Evolutionary conservation across 2,113 vertebrate genomes (phyloP).

Genomic region (Pelusios castaneus): DNA sequence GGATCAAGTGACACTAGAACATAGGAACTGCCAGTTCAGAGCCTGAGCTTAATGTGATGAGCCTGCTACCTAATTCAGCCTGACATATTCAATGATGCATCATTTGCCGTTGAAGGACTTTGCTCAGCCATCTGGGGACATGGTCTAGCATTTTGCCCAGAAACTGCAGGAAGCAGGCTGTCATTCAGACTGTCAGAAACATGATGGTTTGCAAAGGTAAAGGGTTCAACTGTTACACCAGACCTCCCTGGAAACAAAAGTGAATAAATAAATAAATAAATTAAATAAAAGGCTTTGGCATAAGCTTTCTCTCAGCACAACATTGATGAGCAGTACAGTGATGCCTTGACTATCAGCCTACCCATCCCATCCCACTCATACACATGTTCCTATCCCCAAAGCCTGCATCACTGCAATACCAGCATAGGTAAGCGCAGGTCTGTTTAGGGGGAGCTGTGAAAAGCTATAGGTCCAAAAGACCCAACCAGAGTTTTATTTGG

Average conservation of each 20-base stretch:
- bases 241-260: background rate
- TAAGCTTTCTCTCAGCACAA: fast-evolving
- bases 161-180: background rate
- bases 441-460: fast-evolving
- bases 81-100: slow-evolving; percentile 69
- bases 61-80: slow-evolving; percentile 66
- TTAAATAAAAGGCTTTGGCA: background rate
- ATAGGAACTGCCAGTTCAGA: slow-evolving; percentile 58
- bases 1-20: slow-evolving; percentile 60
- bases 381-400: fast-evolving
- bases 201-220: background rate
- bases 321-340: fast-evolving
- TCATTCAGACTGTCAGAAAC: fast-evolving
- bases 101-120: slow-evolving; percentile 12
- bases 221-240: background rate
- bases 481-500: fast-evolving
- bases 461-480: fast-evolving
- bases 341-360: background rate
- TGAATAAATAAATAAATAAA: background rate
- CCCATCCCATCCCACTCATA: fast-evolving
- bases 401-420: fast-evolving
- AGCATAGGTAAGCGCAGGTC: fast-evolving
- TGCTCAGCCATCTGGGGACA: slow-evolving; percentile 32
- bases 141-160: background rate
- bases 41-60: slow-evolving; percentile 58